phyloP scores from a whole-genome alignment of 92 coral and sea anemone species.

The Anthopleura xanthogrammica region DNA sequence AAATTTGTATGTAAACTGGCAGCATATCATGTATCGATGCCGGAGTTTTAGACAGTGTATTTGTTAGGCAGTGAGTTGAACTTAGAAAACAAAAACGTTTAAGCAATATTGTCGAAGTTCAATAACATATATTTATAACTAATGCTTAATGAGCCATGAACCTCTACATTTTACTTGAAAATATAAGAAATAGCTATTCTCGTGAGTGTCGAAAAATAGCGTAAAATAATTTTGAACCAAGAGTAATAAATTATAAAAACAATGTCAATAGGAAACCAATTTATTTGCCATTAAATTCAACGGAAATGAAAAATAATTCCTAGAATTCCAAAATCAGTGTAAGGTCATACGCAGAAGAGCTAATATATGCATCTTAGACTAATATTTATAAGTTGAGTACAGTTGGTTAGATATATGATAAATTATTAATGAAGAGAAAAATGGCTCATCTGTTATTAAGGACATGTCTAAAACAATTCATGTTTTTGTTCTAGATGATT shows the following conservation, averaged over 20 bases:
- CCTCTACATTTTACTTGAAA: neutral
- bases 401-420: constrained; percentile 6
- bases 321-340: constrained; percentile 11
- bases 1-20: too few species aligned
- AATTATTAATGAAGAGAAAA: neutral
- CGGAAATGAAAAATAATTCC: constrained; percentile 14
- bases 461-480: neutral
- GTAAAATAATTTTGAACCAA: neutral
- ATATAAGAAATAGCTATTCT: neutral
- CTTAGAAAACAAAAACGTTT: neutral
- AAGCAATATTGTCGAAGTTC: neutral
- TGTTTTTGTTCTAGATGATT: neutral
- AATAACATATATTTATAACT: neutral
- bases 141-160: constrained; percentile 3
- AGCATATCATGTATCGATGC: too few species aligned
- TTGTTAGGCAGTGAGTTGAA: too few species aligned
- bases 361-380: constrained; percentile 11
- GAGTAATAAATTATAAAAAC: constrained; percentile 12
- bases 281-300: constrained; percentile 4
- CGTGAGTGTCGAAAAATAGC: neutral
- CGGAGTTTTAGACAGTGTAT: too few species aligned
- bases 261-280: neutral
- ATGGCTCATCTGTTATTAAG: constrained; percentile 2
- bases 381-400: constrained; percentile 14
- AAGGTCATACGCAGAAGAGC: neutral